Percentiles rank a stretch among this genome's conserved stretches.
phyloP scores from a whole-genome alignment of 2,113 vertebrate genomes.

The Anser brachyrhynchus region DNA sequence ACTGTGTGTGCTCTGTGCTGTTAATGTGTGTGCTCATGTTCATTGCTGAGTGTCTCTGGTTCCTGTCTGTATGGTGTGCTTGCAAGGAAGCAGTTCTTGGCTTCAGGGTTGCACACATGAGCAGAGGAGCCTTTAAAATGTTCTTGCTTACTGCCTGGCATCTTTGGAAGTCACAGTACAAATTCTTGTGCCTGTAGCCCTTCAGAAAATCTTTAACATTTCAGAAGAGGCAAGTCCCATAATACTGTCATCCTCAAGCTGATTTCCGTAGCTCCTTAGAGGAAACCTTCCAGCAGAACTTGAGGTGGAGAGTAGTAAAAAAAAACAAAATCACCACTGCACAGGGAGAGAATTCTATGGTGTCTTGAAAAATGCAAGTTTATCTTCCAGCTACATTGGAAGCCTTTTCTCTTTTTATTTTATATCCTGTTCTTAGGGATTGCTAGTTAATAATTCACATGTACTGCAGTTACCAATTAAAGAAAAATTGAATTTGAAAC shows the following conservation, averaged over 20 bases:
- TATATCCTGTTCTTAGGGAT: constrained; percentile 60
- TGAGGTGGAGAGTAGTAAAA: not conserved
- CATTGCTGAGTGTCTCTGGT: not conserved
- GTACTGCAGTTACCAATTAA: constrained; percentile 70
- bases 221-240: not conserved
- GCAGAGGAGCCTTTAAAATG: not conserved
- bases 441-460: constrained; percentile 75
- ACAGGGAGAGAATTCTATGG: not conserved
- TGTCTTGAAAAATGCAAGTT: not conserved
- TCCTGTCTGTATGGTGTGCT: not conserved
- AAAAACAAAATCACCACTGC: not conserved
- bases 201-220: constrained; percentile 7
- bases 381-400: constrained; percentile 42
- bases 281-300: constrained; percentile 37
- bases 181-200: constrained; percentile 2
- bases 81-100: not conserved
- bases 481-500: constrained; percentile 69
- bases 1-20: rapidly evolving
- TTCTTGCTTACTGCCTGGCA: not conserved
- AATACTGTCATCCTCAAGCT: not conserved
- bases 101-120: rapidly evolving
- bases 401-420: constrained; percentile 32
- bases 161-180: not conserved
- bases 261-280: constrained; percentile 15
- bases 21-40: rapidly evolving